Evolutionary conservation across 2,113 vertebrate species (phyloP), one percentile per base, ranked within the genome.

Genomic region (Nyctibius bracteatus): DNA sequence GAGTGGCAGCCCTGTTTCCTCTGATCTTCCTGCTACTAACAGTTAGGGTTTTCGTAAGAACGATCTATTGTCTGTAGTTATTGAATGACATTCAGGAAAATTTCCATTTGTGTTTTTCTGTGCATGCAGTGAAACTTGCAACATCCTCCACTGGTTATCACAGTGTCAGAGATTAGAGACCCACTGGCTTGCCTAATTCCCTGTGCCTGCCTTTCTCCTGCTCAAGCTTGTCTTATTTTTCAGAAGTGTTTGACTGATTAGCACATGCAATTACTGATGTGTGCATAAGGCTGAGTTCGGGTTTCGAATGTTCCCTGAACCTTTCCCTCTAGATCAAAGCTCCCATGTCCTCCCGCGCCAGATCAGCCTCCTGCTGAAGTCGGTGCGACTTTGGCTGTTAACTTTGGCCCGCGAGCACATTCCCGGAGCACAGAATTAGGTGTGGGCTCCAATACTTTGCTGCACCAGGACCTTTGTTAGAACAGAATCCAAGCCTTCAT

Each of bases 81-180:
- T 6, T 91, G 92, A 96, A 88, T 94, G 93, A 90, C 96, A 95
- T 94, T 90, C 84, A 80, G 90, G 81, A 79, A 88, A 85, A 96
- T 87, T 93, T 90, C 75, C 88, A 94, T 82, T 71, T 25, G 63
- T 79, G 87, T 83, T 88, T 92, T 72, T 62, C 81, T 81, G 72
- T 95, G 88, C 75, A 35, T 52, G 39, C 57, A 72, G 43, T 6
- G 62, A 88, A 74, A 84, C 79, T 90, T 92, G 71, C 88, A 94
- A 24, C 87, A 94, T 73, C 88, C 75, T 85, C 83, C 63, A 28
- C 81, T 86, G 88, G 78, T 96, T 96, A 88, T 91, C 4, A 0
- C 5, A 2, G 85, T 9, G 18, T 37, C 19, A 20, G 78, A 88
- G 82, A 94, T 92, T 88, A 93, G 74, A 90, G 70, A 81, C 43